A percentile compares a stretch with the other conserved stretches of the same genome.
Evolutionary conservation across 2,888 invertebrate species (phyloP).

Genomic region (Ophion ellenae): DNA sequence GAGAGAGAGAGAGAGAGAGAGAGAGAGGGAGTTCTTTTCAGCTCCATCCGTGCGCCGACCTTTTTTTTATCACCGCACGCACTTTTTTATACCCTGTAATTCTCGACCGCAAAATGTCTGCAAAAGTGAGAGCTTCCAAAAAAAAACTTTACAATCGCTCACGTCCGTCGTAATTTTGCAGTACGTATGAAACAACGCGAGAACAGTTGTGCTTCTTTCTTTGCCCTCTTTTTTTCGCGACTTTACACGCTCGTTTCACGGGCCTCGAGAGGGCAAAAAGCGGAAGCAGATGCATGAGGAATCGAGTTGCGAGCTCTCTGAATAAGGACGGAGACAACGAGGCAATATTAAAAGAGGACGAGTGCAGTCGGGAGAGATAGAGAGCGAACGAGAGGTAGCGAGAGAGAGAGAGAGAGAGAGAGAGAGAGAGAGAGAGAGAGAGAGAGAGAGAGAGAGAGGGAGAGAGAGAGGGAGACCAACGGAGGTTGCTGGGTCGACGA

Average conservation of each 20-base stretch:
- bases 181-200: constrained; percentile 67
- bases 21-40: background rate
- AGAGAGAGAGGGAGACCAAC: constrained; percentile 46
- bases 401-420: constrained; percentile 20
- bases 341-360: constrained; percentile 51
- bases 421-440: constrained; percentile 21
- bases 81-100: constrained; percentile 15
- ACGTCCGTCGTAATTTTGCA: constrained; percentile 70
- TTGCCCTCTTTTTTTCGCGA: constrained; percentile 24
- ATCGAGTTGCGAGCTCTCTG: constrained; percentile 60
- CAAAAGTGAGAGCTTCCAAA: constrained; percentile 39
- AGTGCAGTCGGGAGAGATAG: constrained; percentile 43
- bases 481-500: constrained; percentile 69
- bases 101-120: background rate
- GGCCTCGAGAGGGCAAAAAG: constrained; percentile 70
- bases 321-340: constrained; percentile 43
- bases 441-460: constrained; percentile 15
- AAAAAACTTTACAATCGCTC: constrained; percentile 51
- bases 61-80: constrained; percentile 10
- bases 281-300: constrained; percentile 77
- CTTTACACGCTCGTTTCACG: constrained; percentile 10
- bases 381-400: constrained; percentile 20
- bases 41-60: background rate
- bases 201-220: background rate
- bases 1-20: background rate